phyloP scores from a whole-genome alignment of 2,797 vertebrate species.

The Taenioides sp. region DNA sequence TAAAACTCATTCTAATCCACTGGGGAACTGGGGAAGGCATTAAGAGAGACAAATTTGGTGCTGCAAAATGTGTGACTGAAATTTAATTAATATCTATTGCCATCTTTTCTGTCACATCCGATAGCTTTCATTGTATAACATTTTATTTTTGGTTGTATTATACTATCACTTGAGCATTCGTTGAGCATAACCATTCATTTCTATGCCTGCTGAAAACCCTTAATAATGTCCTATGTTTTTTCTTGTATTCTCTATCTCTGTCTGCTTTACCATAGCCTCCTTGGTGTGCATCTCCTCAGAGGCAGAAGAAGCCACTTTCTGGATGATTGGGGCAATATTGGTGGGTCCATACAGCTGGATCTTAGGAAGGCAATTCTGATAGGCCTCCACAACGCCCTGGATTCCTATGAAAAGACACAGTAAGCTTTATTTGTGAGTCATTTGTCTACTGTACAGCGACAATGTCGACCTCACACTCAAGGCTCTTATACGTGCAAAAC shows the following conservation, averaged over 20 bases:
- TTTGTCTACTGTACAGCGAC: slow-evolving; percentile 1
- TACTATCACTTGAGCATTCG: not conserved
- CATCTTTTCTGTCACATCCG: slow-evolving; percentile 20
- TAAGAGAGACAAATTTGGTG: slow-evolving; percentile 38
- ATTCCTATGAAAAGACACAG: slow-evolving; percentile 80
- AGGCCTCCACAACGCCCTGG: slow-evolving; percentile 98
- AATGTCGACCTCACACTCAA: slow-evolving; percentile 26
- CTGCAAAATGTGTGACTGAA: slow-evolving; percentile 42
- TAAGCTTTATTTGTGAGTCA: not conserved
- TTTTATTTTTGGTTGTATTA: slow-evolving; percentile 9
- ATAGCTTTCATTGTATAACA: slow-evolving; percentile 6
- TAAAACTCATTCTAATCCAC: slow-evolving; percentile 59
- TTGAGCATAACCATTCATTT: not conserved
- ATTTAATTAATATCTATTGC: slow-evolving; percentile 57
- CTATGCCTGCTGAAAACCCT: slow-evolving; percentile 30
- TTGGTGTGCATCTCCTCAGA: slow-evolving; percentile 98
- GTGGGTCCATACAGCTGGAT: slow-evolving; percentile 97
- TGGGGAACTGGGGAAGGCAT: slow-evolving; percentile 34
- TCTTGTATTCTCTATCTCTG: slow-evolving; percentile 9
- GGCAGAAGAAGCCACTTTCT: slow-evolving; percentile 96
- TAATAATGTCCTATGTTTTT: not conserved
- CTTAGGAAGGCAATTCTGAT: slow-evolving; percentile 97
- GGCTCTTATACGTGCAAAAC: slow-evolving; percentile 39
- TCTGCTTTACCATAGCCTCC: slow-evolving; percentile 90
- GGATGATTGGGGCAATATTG: slow-evolving; percentile 98